Conservation (phyloP, 2,113 vertebrate genomes). For the Solea solea region DNA sequence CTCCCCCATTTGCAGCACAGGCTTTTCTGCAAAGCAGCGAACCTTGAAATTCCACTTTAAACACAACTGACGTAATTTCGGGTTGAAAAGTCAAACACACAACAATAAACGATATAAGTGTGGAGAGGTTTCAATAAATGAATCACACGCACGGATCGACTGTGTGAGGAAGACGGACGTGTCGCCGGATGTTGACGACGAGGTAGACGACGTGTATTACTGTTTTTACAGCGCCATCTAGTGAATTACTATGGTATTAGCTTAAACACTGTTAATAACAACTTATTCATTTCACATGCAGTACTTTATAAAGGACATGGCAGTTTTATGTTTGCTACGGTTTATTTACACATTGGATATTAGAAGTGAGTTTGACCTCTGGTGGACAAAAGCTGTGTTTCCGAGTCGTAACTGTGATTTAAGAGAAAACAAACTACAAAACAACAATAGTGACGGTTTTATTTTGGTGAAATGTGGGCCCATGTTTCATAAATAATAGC, state of each 20-base stretch:
- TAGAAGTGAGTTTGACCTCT: not conserved
- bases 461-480: too few relatives aligned
- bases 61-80: not conserved
- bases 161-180: constrained; percentile 60
- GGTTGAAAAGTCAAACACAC: constrained; percentile 3
- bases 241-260: constrained; percentile 4
- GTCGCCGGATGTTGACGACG: constrained; percentile 75
- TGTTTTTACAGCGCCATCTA: constrained; percentile 59
- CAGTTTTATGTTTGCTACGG: not conserved
- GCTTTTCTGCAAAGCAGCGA: not conserved
- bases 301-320: not conserved
- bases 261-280: not conserved
- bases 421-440: not conserved
- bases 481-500: too few relatives aligned
- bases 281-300: not conserved
- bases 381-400: not conserved
- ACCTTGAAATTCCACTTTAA: not conserved
- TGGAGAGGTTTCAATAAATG: not conserved
- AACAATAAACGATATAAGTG: not conserved
- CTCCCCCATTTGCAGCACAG: constrained; percentile 77
- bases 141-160: not conserved
- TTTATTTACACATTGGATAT: not conserved
- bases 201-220: not conserved
- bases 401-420: not conserved
- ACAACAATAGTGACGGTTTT: not conserved